These are phyloP conservation scores for Sarcophaga bullata DNA, from an alignment of 1,140 invertebrate species.

Conservation along the genomic window DNA sequence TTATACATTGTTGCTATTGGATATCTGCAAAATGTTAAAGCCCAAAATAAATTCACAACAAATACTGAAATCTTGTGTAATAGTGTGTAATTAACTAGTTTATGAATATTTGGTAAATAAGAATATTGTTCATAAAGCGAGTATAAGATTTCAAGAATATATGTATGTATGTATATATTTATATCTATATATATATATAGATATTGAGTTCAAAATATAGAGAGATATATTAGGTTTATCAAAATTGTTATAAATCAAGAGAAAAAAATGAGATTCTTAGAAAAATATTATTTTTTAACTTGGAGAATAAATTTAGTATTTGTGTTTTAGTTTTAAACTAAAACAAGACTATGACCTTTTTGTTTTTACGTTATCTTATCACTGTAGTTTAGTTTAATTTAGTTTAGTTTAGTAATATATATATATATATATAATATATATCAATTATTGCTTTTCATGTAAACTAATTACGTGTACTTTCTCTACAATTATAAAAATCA, in stretches of 20 bases:
- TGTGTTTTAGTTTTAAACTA: neutral
- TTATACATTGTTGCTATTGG: no score
- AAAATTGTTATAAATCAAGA: neutral
- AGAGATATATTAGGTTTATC: neutral
- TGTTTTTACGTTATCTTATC: neutral
- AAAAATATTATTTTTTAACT: neutral
- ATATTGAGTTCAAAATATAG: neutral
- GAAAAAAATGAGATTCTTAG: neutral
- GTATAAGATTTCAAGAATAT: constrained; percentile 12
- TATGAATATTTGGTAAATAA: neutral
- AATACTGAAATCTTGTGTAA: no score
- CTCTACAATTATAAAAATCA: neutral
- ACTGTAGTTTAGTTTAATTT: neutral
- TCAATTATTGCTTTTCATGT: neutral
- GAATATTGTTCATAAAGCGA: constrained; percentile 31
- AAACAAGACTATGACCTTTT: neutral
- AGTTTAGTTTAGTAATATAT: no score
- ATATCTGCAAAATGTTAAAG: no score
- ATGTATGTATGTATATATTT: neutral
- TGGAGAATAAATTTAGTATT: neutral
- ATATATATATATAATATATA: no score
- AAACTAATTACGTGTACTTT: neutral
- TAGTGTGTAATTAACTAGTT: no score
- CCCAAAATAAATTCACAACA: no score
- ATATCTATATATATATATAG: neutral